These are phyloP conservation scores for Megalurothrips usitatus DNA, from an alignment of 2,888 invertebrate genomes.

Conservation along the genomic window DNA sequence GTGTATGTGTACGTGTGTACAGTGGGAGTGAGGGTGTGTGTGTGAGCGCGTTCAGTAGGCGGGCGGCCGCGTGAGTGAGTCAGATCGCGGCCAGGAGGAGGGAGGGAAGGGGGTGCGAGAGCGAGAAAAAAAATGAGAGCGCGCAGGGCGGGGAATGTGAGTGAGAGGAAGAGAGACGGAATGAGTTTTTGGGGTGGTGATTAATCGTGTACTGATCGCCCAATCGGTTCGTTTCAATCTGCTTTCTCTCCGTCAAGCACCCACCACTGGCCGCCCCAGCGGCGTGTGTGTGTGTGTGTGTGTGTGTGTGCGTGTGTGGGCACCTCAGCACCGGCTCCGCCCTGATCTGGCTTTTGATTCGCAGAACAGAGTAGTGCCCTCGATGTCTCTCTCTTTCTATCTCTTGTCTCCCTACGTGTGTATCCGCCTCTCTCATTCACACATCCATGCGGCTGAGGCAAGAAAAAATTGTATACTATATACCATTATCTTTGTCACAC, in stretches of 20 bases:
- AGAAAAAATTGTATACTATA: too few relatives aligned
- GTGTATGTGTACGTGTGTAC: too few relatives aligned
- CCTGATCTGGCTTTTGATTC: not conserved
- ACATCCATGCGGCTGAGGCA: too few relatives aligned
- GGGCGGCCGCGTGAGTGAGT: not conserved
- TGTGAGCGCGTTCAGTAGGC: not conserved
- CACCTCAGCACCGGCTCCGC: not conserved
- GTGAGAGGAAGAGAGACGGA: not conserved
- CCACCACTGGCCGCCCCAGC: not conserved
- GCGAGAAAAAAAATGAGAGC: not conserved
- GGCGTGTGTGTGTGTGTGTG: not conserved
- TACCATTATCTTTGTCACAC: too few relatives aligned
- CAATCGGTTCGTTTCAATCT: conserved; percentile 6
- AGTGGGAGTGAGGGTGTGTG: too few relatives aligned
- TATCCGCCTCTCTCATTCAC: too few relatives aligned
- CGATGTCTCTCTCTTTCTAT: not conserved
- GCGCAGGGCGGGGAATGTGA: not conserved
- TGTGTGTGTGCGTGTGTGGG: not conserved
- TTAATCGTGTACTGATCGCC: conserved; percentile 13
- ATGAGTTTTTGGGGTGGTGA: not conserved
- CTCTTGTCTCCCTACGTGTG: not conserved
- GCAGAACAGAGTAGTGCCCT: not conserved
- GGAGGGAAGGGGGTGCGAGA: not conserved
- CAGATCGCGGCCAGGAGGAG: not conserved
- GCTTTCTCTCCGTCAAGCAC: conserved; percentile 2